phyloP scores from a whole-genome alignment of 1,140 invertebrate species.

The Caenorhabditis briggsae region DNA sequence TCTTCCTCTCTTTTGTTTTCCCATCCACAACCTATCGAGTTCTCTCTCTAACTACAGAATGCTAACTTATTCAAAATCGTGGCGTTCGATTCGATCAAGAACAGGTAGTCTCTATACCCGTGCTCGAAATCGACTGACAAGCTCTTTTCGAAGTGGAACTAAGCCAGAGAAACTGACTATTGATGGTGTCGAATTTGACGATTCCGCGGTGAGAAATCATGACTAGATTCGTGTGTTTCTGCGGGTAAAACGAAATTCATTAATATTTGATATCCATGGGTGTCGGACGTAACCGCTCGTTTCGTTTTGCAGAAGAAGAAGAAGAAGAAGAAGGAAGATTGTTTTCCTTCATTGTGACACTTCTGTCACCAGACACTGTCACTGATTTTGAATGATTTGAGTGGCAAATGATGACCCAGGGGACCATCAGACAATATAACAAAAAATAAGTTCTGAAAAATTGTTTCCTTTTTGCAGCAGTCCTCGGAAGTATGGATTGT shows the following conservation, averaged over 20 bases:
- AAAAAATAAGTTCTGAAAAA: background rate
- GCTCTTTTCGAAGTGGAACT: conserved; percentile 63
- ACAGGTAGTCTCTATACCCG: conserved; percentile 65
- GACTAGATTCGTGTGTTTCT: conserved; percentile 18
- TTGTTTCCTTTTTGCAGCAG: conserved; percentile 22
- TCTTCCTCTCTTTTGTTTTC: background rate
- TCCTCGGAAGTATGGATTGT: conserved; percentile 57
- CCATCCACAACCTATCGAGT: background rate
- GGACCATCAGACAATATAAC: background rate
- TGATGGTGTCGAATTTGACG: conserved; percentile 28
- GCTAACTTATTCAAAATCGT: conserved; percentile 67
- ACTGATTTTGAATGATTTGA: conserved; percentile 26
- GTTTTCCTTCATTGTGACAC: conserved; percentile 22
- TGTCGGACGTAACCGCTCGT: background rate
- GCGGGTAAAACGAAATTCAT: background rate
- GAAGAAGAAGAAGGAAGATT: background rate
- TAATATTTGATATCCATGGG: conserved; percentile 1
- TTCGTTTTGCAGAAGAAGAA: background rate
- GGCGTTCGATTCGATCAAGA: conserved; percentile 60
- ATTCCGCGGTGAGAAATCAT: conserved; percentile 18
- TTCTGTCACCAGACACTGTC: conserved; percentile 13
- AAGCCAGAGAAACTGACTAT: conserved; percentile 31
- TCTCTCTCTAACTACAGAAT: conserved; percentile 42
- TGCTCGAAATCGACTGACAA: conserved; percentile 59
- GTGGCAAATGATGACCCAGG: conserved; percentile 4